Percentiles rank a stretch among this genome's conserved stretches.
These are phyloP conservation scores for Nipponia nippon DNA, from an alignment of 2,113 vertebrate genomes.

Conservation along the genomic window DNA sequence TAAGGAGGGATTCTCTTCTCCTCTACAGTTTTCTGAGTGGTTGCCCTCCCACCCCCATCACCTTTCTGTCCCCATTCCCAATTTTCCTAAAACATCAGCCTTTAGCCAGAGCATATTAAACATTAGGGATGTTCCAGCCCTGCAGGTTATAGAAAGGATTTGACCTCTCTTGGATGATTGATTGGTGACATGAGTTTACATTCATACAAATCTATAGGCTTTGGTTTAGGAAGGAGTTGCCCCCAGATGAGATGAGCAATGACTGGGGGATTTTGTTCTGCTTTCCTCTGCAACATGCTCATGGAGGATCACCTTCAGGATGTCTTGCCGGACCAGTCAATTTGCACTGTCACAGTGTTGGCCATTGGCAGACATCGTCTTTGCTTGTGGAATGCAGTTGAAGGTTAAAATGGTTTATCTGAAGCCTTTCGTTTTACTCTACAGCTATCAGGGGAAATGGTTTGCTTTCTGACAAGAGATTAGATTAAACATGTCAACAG, in stretches of 20 bases:
- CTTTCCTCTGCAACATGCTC: neutral
- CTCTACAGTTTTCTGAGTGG: neutral
- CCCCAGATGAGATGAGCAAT: neutral
- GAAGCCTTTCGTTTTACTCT: neutral
- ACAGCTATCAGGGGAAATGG: neutral
- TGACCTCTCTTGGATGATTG: neutral
- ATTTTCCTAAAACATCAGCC: neutral
- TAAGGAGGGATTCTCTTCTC: neutral
- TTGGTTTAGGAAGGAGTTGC: neutral
- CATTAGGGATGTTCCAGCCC: neutral
- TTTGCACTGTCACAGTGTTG: neutral
- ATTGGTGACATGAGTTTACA: rapidly evolving
- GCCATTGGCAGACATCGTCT: neutral
- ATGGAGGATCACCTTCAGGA: neutral
- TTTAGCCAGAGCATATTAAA: neutral
- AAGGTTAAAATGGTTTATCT: neutral
- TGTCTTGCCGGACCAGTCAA: neutral
- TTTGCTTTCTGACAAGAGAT: conserved; percentile 1
- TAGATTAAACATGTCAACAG: neutral
- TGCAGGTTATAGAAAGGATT: neutral
- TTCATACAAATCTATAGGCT: neutral
- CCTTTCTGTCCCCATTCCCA: neutral
- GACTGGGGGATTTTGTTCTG: neutral
- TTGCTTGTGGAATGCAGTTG: neutral
- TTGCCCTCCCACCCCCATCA: neutral